Base-by-base conservation (phyloP, 2,888 invertebrate species). In the Dorcus hopei region DNA sequence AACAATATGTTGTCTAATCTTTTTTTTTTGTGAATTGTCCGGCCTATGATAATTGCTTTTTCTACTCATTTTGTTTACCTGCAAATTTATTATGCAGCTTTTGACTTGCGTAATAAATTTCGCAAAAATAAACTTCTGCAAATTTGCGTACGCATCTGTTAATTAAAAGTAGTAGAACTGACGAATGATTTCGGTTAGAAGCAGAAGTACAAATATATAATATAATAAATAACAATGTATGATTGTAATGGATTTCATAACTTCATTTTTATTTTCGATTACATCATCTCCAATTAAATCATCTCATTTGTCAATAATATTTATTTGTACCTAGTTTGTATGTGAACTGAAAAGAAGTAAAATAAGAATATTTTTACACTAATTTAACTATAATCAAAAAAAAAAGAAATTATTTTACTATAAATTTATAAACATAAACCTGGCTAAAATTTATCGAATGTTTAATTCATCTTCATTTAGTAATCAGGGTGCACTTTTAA, bases 151-250 rank as follows among this genome's bases (percentile, higher is more conserved):
- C 38, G 16, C 40, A 47, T 26, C 41, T 40, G 19, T 39, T 47
- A 40, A 43, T 9, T 33, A 39, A 57, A 26, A 38, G 9, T n/a
- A 26, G 14, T 26, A 49, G 16, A 26, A 26, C 49, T 49, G 49
- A 26, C 49, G 11, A 9, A 49, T 51, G 38, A 39, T 38, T 39
- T 33, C 48, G 61, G 64, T 67, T 53, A 60, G 62, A 61, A 61
- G 68, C 69, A 69, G 68, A 69, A 70, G 68, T 69, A 70, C 69
- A 69, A 70, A 70, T 65, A 71, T 66, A 61, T 66, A 14, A 14
- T 14, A 62, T 65, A 60, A 63, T 62, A 64, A 61, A 33, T 33
- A 33, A 33, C 26, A 33, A 33, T 57, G 55, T 60, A 60, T 64
- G 50, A 61, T 58, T 66, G 61, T 65, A 68, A 65, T 51, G 68